Evolutionary conservation across 2,888 invertebrate genomes (phyloP).

Genomic region (Neoascia interrupta): DNA sequence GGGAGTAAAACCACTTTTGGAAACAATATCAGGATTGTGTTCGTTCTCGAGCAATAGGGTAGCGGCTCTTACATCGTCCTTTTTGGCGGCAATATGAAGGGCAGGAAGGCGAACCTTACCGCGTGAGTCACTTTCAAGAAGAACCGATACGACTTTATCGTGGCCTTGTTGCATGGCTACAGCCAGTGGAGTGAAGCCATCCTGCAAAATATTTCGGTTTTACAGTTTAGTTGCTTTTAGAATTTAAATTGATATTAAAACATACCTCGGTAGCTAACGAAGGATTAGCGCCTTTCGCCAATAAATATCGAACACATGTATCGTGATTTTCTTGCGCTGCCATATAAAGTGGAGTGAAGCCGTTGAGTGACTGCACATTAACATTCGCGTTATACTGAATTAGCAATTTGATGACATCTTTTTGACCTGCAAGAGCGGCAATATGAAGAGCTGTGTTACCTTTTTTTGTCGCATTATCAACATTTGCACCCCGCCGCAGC

Average conservation of each 20-base stretch:
- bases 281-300: slow-evolving; percentile 96
- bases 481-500: slow-evolving; percentile 92
- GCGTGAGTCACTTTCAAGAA: slow-evolving; percentile 96
- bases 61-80: slow-evolving; percentile 98
- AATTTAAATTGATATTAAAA: slow-evolving; percentile 6
- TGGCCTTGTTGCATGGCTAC: slow-evolving; percentile 99
- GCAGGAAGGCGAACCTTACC: slow-evolving; percentile 98
- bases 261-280: slow-evolving; percentile 95
- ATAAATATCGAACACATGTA: slow-evolving; percentile 92
- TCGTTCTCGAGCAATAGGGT: slow-evolving; percentile 95
- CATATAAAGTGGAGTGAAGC: slow-evolving; percentile 99
- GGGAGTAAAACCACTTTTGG: slow-evolving; percentile 98
- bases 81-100: slow-evolving; percentile 98
- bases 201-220: slow-evolving; percentile 81
- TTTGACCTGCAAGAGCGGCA: slow-evolving; percentile 98
- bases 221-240: neutral
- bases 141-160: slow-evolving; percentile 97
- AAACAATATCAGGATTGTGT: slow-evolving; percentile 97
- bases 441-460: slow-evolving; percentile 98
- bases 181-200: slow-evolving; percentile 98
- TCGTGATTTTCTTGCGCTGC: slow-evolving; percentile 99
- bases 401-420: slow-evolving; percentile 94
- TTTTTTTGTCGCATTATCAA: slow-evolving; percentile 98
- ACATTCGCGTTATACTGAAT: slow-evolving; percentile 95
- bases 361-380: slow-evolving; percentile 97